Conservation (phyloP, 2,113 vertebrate genomes). For the Nibea coibor region DNA sequence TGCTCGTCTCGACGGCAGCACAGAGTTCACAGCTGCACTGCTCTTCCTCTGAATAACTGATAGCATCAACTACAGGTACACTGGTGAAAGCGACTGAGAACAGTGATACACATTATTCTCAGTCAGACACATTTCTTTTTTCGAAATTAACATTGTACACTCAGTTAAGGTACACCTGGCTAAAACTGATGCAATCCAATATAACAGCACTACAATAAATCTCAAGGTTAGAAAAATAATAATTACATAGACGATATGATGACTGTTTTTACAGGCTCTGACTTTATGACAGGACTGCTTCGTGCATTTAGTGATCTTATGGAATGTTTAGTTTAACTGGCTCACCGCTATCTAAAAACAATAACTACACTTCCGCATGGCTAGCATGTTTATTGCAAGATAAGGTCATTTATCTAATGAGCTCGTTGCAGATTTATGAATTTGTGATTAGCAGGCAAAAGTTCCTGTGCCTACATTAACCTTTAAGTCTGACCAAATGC, state of each 20-base stretch:
- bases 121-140: not conserved
- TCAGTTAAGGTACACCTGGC: not conserved
- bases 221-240: too few species aligned
- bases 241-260: not conserved
- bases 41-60: slow-evolving; percentile 36
- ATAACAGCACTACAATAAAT: too few species aligned
- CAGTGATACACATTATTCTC: not conserved
- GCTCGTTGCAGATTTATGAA: not conserved
- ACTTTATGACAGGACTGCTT: not conserved
- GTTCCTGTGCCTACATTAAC: not conserved
- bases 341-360: not conserved
- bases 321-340: not conserved
- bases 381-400: not conserved
- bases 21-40: slow-evolving; percentile 21
- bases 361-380: not conserved
- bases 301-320: not conserved
- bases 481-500: slow-evolving; percentile 10
- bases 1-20: not conserved
- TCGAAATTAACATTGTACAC: not conserved
- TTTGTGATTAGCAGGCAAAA: not conserved
- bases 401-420: not conserved
- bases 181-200: not conserved
- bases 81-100: not conserved
- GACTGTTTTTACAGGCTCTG: not conserved
- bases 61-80: slow-evolving; percentile 12